Evolutionary conservation across 2,797 vertebrate genomes (phyloP), one percentile per base, ranked within the genome.

Genomic region (Momotus momota): DNA sequence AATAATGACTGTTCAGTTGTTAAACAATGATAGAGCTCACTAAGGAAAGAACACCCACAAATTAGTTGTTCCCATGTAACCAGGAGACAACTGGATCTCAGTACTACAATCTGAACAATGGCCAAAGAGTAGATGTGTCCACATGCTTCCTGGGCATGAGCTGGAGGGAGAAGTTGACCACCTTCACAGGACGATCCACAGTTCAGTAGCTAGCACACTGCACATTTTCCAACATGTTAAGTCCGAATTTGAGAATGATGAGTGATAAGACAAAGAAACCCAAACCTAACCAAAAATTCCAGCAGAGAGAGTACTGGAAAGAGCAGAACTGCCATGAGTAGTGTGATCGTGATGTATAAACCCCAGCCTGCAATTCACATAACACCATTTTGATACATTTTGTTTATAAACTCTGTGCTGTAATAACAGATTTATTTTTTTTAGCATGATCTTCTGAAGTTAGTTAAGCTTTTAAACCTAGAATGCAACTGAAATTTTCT

Each of bases 11-110:
- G 40, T 25, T 27, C 19, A 45, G 5, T n/a, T 86, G 29, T 41
- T 75, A 49, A 86, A 73, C 8, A 62, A 8, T 27, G 55, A 33
- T 4, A 54, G 51, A 67, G 23, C 14, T 40, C 48, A 51, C 58
- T 41, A 66, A 49, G 27, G 43, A 46, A 62, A 46, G 46, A 77
- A 77, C 62, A 31, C 0, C 1, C 7, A 62, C 23, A 27, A 85
- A 64, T 8, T 14, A 71, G 10, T 22, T 0, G 23, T 54, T 84
- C 55, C 26, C 0, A 0, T 31, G 33, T 22, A 49, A 45, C 3
- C 8, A 52, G 10, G 19, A 66, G 46, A 33, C 40, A 79, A 45
- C 4, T 14, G 45, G 29, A 66, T 20, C 17, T 49, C 43, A 72
- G 25, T 40, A 19, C 66, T 58, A 51, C 33, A 45, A 33, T 45